These are phyloP conservation scores for Tachina fera DNA, from an alignment of 2,888 invertebrate species.

Conservation along the genomic window DNA sequence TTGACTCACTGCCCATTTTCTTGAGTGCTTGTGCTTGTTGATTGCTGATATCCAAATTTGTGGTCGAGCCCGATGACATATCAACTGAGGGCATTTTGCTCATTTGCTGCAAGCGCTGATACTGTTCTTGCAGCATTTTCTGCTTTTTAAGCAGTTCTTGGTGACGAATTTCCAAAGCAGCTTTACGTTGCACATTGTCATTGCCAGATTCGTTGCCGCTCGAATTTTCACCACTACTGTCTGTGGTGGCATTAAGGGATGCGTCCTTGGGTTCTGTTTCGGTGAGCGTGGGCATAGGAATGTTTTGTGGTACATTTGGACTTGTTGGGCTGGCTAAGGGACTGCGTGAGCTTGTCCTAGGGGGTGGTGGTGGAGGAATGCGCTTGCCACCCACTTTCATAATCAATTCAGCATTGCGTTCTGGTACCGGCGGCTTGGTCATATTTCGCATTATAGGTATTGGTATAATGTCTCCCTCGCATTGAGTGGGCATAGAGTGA, in stretches of 20 bases:
- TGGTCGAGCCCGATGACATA: constrained; percentile 85
- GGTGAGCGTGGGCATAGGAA: constrained; percentile 82
- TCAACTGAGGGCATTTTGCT: constrained; percentile 90
- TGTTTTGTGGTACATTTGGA: constrained; percentile 85
- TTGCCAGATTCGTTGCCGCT: constrained; percentile 91
- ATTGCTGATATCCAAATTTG: constrained; percentile 59
- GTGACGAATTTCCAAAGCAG: constrained; percentile 92
- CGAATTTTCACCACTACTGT: constrained; percentile 85
- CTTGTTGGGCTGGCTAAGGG: constrained; percentile 93
- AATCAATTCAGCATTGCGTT: constrained; percentile 90
- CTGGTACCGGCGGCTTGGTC: constrained; percentile 91
- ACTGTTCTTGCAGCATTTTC: constrained; percentile 94
- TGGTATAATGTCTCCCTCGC: constrained; percentile 72
- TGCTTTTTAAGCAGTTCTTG: constrained; percentile 94
- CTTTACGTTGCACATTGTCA: constrained; percentile 88
- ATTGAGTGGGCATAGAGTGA: constrained; percentile 89
- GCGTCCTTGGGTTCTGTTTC: constrained; percentile 78
- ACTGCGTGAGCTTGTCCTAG: constrained; percentile 94
- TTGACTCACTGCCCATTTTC: constrained; percentile 94
- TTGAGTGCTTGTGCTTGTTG: constrained; percentile 85
- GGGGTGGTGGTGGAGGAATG: constrained; percentile 95
- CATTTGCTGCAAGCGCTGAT: constrained; percentile 93
- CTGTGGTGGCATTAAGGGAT: constrained; percentile 77
- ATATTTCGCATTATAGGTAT: constrained; percentile 67
- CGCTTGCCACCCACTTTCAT: constrained; percentile 89